Evolutionary conservation across 2,797 vertebrate species (phyloP).

Genomic region (Darevskia nairensis): DNA sequence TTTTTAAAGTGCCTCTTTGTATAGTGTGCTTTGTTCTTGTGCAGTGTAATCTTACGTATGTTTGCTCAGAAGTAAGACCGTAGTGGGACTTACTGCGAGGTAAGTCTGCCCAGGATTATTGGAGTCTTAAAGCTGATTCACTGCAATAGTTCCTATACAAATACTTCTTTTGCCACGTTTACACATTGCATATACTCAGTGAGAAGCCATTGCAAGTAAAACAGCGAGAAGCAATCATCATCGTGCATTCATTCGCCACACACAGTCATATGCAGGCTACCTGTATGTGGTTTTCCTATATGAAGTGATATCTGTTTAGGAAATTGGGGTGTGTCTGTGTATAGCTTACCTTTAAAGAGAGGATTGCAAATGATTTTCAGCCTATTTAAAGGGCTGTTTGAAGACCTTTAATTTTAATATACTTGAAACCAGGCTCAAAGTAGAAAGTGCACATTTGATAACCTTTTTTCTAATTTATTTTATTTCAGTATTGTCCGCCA

Average conservation of each 20-base stretch:
- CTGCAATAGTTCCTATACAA: neutral
- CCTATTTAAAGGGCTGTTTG: constrained; percentile 10
- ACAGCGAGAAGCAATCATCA: neutral
- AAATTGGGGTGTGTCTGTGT: neutral
- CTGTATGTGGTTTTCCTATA: neutral
- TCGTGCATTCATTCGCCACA: neutral
- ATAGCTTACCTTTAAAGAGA: neutral
- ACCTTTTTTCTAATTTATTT: constrained; percentile 71
- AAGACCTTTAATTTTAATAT: neutral
- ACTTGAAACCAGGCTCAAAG: constrained; percentile 45
- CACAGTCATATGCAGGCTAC: neutral
- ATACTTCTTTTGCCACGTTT: neutral
- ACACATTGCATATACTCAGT: neutral
- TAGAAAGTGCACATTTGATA: constrained; percentile 38
- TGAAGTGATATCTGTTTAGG: neutral
- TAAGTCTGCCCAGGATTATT: neutral
- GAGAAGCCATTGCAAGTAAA: neutral
- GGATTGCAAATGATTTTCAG: constrained; percentile 17
- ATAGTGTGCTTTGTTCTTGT: constrained; percentile 28
- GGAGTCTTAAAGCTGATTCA: neutral
- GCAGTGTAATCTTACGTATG: neutral
- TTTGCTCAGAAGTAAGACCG: neutral
- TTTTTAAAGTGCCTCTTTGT: constrained; percentile 18
- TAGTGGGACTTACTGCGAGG: neutral
- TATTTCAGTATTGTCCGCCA: constrained; percentile 48